These are phyloP conservation scores for Petaurus breviceps DNA, from an alignment of 2,113 vertebrate genomes.

Conservation along the genomic window DNA sequence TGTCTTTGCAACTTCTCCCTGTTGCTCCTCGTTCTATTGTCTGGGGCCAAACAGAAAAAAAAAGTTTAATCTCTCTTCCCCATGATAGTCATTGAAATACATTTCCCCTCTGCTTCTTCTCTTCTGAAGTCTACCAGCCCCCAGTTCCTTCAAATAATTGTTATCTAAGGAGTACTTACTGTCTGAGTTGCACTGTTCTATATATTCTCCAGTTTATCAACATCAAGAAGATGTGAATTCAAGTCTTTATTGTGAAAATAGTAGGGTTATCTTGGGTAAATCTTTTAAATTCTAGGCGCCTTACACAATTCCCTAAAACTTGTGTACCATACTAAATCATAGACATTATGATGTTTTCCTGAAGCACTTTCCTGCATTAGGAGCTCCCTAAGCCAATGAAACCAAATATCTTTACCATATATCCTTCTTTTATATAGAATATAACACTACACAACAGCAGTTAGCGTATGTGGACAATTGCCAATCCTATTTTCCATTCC, in stretches of 20 bases:
- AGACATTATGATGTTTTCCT: neutral
- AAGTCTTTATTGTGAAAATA: neutral
- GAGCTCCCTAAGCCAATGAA: neutral
- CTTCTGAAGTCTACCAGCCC: neutral
- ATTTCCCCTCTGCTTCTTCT: neutral
- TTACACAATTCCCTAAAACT: neutral
- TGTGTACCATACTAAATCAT: neutral
- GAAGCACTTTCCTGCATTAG: neutral
- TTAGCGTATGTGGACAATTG: neutral
- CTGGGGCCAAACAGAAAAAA: neutral
- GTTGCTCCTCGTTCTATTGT: neutral
- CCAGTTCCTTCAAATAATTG: neutral
- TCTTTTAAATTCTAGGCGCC: neutral
- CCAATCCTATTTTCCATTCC: neutral
- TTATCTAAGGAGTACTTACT: too few species aligned
- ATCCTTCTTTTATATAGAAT: neutral
- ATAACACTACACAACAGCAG: neutral
- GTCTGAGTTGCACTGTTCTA: too few species aligned
- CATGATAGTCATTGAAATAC: neutral
- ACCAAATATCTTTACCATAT: neutral
- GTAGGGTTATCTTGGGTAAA: neutral
- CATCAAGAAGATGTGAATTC: neutral
- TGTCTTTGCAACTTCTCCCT: neutral
- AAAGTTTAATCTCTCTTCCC: neutral
- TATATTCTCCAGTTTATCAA: neutral